Evolutionary conservation across 92 coral and sea anemone species (phyloP).

Genomic region (Zoanthus sansibaricus): DNA sequence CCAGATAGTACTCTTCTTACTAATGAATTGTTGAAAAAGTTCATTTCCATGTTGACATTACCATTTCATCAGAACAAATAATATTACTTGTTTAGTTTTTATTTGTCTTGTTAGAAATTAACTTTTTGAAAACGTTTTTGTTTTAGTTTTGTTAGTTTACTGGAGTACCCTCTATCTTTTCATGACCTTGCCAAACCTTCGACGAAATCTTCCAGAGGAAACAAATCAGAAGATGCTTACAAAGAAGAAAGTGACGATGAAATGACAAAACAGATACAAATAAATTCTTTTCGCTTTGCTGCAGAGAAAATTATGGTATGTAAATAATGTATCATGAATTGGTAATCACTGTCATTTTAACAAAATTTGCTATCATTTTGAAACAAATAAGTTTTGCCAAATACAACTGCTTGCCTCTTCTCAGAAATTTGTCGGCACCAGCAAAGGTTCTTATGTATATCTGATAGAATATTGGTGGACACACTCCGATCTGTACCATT

Average conservation of each 20-base stretch:
- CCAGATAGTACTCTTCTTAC: too few species aligned
- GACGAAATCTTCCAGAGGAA: background rate
- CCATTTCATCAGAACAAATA: too few species aligned
- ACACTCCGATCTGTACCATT: background rate
- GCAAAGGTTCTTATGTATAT: constrained; percentile 18
- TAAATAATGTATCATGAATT: background rate
- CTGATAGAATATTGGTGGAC: constrained; percentile 34
- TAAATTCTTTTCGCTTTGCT: background rate
- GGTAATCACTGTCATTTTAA: too few species aligned
- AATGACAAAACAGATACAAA: background rate
- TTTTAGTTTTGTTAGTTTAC: constrained; percentile 18
- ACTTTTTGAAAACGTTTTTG: background rate
- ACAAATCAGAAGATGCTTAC: background rate
- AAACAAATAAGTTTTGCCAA: background rate
- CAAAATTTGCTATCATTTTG: background rate
- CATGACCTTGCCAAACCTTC: constrained; percentile 2
- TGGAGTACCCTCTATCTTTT: constrained; percentile 39
- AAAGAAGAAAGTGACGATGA: background rate
- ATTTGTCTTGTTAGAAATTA: too few species aligned
- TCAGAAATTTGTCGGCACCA: constrained; percentile 7
- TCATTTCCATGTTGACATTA: too few species aligned
- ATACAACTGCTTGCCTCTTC: background rate
- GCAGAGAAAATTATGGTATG: constrained; percentile 43
- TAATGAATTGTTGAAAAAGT: too few species aligned
- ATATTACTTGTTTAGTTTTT: too few species aligned